Conservation (phyloP, 2,113 vertebrate genomes). For the Boulengeromyrus knoepffleri region DNA sequence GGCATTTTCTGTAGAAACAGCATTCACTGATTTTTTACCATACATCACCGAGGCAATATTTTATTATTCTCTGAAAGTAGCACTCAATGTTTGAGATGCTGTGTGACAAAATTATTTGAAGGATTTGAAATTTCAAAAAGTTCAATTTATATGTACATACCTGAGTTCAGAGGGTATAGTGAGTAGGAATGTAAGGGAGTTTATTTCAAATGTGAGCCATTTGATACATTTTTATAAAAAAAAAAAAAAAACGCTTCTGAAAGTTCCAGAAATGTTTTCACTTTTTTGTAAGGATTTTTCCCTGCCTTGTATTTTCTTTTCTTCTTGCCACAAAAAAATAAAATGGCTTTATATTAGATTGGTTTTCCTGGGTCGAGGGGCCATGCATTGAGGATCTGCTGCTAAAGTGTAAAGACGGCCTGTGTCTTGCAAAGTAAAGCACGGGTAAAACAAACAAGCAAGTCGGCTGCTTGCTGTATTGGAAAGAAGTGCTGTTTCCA, state of each 20-base stretch:
- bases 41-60: neutral
- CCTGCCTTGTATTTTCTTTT: neutral
- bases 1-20: neutral
- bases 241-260: neutral
- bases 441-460: constrained; percentile 37
- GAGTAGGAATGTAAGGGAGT: neutral
- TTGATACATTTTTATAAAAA: neutral
- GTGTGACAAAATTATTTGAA: neutral
- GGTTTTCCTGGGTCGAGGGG: neutral
- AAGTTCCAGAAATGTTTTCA: neutral
- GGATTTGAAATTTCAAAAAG: neutral
- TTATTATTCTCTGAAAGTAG: neutral
- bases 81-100: neutral
- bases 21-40: neutral
- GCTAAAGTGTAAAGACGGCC: neutral
- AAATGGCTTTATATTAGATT: neutral
- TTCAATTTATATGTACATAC: neutral
- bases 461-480: constrained; percentile 52
- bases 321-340: neutral
- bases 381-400: neutral
- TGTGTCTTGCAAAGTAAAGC: constrained; percentile 9
- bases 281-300: neutral
- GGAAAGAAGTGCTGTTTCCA: constrained; percentile 65
- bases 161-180: neutral
- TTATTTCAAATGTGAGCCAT: neutral